Percentiles rank a stretch among this genome's conserved stretches.
phyloP scores from a whole-genome alignment of 2,113 vertebrate genomes.

The Silurus asotus region DNA sequence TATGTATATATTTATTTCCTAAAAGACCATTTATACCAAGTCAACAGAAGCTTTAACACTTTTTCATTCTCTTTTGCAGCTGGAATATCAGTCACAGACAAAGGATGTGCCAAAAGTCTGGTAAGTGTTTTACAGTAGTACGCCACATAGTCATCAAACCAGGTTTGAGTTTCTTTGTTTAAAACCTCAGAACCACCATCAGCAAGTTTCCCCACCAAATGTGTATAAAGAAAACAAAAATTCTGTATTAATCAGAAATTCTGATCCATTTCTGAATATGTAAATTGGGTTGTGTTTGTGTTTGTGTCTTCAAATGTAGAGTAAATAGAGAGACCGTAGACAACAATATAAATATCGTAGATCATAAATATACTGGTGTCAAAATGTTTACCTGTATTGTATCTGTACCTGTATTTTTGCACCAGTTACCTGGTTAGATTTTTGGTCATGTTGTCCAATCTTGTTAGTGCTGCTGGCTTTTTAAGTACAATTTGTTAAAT shows the following conservation, averaged over 20 bases:
- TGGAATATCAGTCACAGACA: background rate
- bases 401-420: too few species aligned
- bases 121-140: slow-evolving; percentile 3
- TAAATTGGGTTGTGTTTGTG: background rate
- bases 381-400: too few species aligned
- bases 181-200: background rate
- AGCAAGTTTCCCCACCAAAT: background rate
- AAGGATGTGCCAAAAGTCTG: background rate
- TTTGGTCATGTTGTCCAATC: too few species aligned
- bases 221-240: background rate
- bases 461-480: background rate
- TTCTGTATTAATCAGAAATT: background rate
- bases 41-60: background rate
- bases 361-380: too few species aligned
- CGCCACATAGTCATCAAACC: background rate
- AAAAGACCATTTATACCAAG: background rate
- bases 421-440: too few species aligned
- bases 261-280: background rate
- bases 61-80: background rate
- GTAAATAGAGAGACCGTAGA: background rate
- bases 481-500: too few species aligned
- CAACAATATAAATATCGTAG: too few species aligned
- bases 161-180: background rate
- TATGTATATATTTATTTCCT: too few species aligned
- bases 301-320: background rate